Evolutionary conservation across 2,888 invertebrate genomes (phyloP).

Genomic region (Machimus atricapillus): DNA sequence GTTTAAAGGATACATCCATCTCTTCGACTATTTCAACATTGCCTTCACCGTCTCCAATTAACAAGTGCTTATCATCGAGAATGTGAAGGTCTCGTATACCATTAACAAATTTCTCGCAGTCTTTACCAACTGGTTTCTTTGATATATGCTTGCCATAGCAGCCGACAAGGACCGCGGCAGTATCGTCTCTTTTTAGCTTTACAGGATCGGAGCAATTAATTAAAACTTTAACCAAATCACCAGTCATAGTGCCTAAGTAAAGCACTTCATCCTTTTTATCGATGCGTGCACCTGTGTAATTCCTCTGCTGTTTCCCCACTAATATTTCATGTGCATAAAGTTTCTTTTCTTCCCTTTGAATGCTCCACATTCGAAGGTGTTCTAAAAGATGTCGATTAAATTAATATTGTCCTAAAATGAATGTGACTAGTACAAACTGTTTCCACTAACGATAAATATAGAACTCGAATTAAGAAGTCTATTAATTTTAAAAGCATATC

Average conservation of each 20-base stretch:
- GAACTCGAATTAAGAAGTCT: conserved; percentile 67
- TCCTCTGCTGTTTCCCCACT: conserved; percentile 79
- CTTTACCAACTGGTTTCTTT: conserved; percentile 58
- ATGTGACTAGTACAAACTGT: conserved; percentile 60
- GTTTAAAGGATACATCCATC: conserved; percentile 62
- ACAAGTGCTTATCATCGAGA: conserved; percentile 68
- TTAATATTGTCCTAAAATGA: background rate
- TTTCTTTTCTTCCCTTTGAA: conserved; percentile 73
- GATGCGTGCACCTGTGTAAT: conserved; percentile 76
- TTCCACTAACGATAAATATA: conserved; percentile 78
- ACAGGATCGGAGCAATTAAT: conserved; percentile 60
- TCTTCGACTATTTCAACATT: conserved; percentile 76
- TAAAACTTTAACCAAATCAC: conserved; percentile 64
- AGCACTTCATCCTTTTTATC: conserved; percentile 75
- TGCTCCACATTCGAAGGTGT: conserved; percentile 78
- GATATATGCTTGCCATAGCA: conserved; percentile 63
- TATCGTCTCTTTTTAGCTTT: conserved; percentile 51
- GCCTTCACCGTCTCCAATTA: conserved; percentile 89
- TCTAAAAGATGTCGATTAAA: conserved; percentile 56
- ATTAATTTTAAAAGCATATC: conserved; percentile 70
- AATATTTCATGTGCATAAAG: conserved; percentile 76
- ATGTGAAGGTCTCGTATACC: conserved; percentile 71
- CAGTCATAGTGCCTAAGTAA: conserved; percentile 89
- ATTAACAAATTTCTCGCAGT: conserved; percentile 60
- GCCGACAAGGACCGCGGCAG: conserved; percentile 63